These are phyloP conservation scores for Sebastiscus tertius DNA, from an alignment of 2,797 vertebrate species.

Conservation along the genomic window DNA sequence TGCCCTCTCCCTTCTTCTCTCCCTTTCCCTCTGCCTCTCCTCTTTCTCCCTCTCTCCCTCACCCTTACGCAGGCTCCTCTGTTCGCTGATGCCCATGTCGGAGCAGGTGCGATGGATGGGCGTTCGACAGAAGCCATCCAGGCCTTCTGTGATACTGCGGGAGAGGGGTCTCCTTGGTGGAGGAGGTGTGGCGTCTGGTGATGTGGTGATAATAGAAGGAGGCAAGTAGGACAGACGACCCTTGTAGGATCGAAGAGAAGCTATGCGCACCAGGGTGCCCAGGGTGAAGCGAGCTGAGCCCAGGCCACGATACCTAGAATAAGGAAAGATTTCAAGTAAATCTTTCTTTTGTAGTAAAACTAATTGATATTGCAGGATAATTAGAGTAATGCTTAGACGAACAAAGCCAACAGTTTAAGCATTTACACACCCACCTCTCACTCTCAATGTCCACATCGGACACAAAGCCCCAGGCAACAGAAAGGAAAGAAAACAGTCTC, in stretches of 20 bases:
- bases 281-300: slow-evolving; percentile 92
- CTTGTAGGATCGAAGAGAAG: slow-evolving; percentile 90
- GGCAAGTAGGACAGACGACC: slow-evolving; percentile 92
- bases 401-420: neutral
- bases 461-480: slow-evolving; percentile 94
- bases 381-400: neutral
- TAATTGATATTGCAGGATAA: neutral
- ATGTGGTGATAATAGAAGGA: slow-evolving; percentile 74
- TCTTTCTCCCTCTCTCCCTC: slow-evolving; percentile 82
- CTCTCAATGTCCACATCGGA: slow-evolving; percentile 95
- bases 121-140: slow-evolving; percentile 79
- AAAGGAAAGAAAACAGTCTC: slow-evolving; percentile 92
- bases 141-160: slow-evolving; percentile 86
- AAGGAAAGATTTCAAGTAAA: neutral
- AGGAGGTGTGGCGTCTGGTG: slow-evolving; percentile 75
- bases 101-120: slow-evolving; percentile 88
- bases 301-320: slow-evolving; percentile 85
- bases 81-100: slow-evolving; percentile 88
- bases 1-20: slow-evolving; percentile 80
- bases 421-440: slow-evolving; percentile 80
- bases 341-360: neutral
- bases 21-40: slow-evolving; percentile 80
- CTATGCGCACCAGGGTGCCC: slow-evolving; percentile 89
- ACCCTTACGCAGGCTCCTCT: slow-evolving; percentile 80
- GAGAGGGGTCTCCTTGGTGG: slow-evolving; percentile 84